A percentile compares a stretch with the other conserved stretches of the same genome.
Conservation (phyloP, 2,888 invertebrate genomes). For the Lasioglossum zephyrum region DNA sequence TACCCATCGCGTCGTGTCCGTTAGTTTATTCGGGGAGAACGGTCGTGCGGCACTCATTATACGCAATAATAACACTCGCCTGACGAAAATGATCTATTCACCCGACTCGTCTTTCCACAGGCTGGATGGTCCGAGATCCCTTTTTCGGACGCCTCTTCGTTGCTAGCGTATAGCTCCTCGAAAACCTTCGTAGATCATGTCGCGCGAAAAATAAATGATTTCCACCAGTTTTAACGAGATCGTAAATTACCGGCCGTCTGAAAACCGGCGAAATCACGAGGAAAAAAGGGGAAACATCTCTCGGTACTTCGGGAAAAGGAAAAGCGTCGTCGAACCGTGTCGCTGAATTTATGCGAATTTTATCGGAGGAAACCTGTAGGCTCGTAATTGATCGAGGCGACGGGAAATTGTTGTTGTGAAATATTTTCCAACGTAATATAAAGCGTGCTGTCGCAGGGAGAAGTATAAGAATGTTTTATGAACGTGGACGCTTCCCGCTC, state of each 20-base stretch:
- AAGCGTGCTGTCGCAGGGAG: neutral
- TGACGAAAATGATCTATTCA: conserved; percentile 45
- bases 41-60: conserved; percentile 48
- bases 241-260: conserved; percentile 62
- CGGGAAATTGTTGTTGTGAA: neutral
- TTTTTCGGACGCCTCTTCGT: neutral
- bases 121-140: neutral
- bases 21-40: conserved; percentile 1
- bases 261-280: conserved; percentile 41
- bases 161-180: conserved; percentile 4
- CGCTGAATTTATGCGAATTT: neutral
- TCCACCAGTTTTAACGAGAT: conserved; percentile 67
- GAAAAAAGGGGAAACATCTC: conserved; percentile 33
- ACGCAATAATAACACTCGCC: conserved; percentile 30
- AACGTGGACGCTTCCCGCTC: neutral
- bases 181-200: conserved; percentile 56
- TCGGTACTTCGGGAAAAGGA: neutral
- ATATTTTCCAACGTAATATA: neutral
- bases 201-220: conserved; percentile 67
- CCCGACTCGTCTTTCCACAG: conserved; percentile 25
- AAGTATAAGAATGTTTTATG: neutral
- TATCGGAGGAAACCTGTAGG: neutral
- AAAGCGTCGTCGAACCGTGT: neutral
- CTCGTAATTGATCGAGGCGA: neutral
- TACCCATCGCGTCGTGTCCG: neutral